These are phyloP conservation scores for Ypsolopha scabrella DNA, from an alignment of 2,888 invertebrate species.

Conservation along the genomic window DNA sequence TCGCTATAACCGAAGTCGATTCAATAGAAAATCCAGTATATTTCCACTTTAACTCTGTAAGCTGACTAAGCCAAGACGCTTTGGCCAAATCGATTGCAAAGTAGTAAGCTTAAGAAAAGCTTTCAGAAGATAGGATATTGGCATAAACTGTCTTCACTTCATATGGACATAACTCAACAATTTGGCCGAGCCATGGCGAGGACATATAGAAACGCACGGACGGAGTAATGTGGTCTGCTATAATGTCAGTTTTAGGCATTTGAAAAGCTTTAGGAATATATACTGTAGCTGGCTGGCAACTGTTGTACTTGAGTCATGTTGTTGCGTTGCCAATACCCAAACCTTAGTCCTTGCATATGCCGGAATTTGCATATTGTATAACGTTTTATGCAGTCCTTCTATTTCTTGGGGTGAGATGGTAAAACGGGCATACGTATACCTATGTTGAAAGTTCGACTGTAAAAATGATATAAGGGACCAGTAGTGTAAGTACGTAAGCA, in stretches of 20 bases:
- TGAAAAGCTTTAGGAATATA: constrained; percentile 35
- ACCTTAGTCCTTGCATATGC: not conserved
- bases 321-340: constrained; percentile 23
- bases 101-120: constrained; percentile 31
- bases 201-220: constrained; percentile 39
- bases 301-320: constrained; percentile 18
- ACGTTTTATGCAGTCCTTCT: not conserved
- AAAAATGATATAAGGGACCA: too few relatives aligned
- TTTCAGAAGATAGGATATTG: constrained; percentile 41
- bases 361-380: not conserved
- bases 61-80: constrained; percentile 25
- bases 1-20: not conserved
- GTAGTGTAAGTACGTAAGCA: too few relatives aligned
- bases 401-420: too few relatives aligned
- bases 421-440: too few relatives aligned
- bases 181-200: constrained; percentile 47
- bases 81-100: constrained; percentile 41
- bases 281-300: constrained; percentile 31
- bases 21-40: not conserved
- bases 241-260: constrained; percentile 47
- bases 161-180: constrained; percentile 55
- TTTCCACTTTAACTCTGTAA: not conserved
- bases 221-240: constrained; percentile 44
- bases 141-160: constrained; percentile 56
- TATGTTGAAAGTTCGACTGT: too few relatives aligned